Evolutionary conservation across 2,888 invertebrate genomes (phyloP).

Genomic region (Toxonevra muliebris): DNA sequence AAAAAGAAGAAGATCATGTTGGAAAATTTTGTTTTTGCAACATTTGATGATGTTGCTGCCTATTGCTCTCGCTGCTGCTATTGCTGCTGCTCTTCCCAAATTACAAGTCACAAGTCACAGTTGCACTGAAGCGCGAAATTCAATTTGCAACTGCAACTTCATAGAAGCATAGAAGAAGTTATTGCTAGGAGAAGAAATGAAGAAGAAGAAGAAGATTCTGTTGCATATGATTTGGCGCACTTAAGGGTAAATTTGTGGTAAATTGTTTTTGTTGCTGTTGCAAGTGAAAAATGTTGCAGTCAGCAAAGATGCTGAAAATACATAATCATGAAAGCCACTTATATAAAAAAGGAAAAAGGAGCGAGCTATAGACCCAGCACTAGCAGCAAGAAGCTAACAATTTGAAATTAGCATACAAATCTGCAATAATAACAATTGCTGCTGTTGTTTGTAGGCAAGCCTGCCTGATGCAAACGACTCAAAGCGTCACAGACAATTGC

Average conservation of each 20-base stretch:
- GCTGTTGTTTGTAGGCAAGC: too few relatives aligned
- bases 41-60: constrained; percentile 4
- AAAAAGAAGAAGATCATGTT: background rate
- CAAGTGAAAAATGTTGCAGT: constrained; percentile 20
- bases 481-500: constrained; percentile 6
- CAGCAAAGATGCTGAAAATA: background rate
- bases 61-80: background rate
- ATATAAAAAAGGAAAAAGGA: too few relatives aligned
- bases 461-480: too few relatives aligned
- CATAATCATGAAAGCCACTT: too few relatives aligned
- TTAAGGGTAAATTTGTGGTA: constrained; percentile 7
- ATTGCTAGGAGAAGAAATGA: background rate
- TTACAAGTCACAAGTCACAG: background rate
- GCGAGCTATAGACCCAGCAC: too few relatives aligned
- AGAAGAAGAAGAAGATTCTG: constrained; percentile 17
- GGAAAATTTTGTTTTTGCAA: constrained; percentile 17
- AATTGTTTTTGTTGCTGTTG: constrained; percentile 9
- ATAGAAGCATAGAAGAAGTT: background rate
- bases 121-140: constrained; percentile 34
- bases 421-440: too few relatives aligned
- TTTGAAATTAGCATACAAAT: too few relatives aligned
- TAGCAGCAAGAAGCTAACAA: background rate
- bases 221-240: constrained; percentile 24
- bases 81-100: too few relatives aligned
- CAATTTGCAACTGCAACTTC: constrained; percentile 26